These are phyloP conservation scores for Luscinia megarhynchos DNA, from an alignment of 2,797 vertebrate genomes.

Conservation along the genomic window DNA sequence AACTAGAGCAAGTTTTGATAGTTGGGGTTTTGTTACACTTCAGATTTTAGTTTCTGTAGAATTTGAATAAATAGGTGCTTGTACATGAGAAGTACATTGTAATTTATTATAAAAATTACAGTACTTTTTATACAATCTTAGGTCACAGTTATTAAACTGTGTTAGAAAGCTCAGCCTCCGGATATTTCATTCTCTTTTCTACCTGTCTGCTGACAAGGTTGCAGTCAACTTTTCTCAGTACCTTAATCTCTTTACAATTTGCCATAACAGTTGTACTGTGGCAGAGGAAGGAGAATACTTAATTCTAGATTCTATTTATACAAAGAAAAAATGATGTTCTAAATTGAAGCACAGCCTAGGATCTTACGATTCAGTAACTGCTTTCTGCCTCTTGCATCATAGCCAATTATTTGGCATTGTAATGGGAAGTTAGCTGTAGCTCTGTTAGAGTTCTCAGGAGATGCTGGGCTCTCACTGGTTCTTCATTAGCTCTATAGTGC, in stretches of 20 bases:
- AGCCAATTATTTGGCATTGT: neutral
- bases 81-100: neutral
- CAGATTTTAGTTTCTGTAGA: neutral
- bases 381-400: conserved; percentile 56
- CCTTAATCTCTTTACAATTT: neutral
- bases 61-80: neutral
- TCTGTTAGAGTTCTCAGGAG: conserved; percentile 7
- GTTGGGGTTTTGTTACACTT: neutral
- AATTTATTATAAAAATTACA: neutral
- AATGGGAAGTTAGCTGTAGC: neutral
- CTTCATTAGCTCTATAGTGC: neutral
- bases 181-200: neutral
- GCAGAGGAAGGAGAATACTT: neutral
- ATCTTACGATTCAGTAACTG: neutral
- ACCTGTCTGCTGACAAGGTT: neutral
- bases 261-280: neutral
- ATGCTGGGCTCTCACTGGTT: neutral
- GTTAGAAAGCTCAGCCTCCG: neutral
- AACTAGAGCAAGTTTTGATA: neutral
- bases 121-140: neutral
- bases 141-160: neutral
- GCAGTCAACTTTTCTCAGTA: neutral
- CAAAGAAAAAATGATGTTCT: neutral
- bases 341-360: neutral
- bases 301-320: neutral